These are phyloP conservation scores for Plecotus auritus DNA, from an alignment of 2,113 vertebrate genomes.

Conservation along the genomic window DNA sequence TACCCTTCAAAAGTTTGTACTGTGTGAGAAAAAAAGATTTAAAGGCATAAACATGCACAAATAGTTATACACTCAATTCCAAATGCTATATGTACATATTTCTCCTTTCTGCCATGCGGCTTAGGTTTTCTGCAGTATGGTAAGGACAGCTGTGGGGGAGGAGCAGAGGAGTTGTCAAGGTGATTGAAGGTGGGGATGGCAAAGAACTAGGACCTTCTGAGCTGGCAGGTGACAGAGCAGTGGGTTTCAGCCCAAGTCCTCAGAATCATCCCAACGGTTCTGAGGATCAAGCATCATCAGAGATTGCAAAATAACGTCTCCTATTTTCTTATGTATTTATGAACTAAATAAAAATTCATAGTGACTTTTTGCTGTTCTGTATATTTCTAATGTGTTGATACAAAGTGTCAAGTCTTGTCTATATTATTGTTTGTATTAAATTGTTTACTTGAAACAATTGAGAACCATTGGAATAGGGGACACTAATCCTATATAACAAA, in stretches of 20 bases:
- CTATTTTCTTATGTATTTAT: not conserved
- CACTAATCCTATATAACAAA: not conserved
- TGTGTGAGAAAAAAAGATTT: not conserved
- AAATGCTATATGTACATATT: not conserved
- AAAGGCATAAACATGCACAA: not conserved
- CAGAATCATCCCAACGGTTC: not conserved
- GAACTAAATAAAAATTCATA: not conserved
- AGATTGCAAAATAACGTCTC: not conserved
- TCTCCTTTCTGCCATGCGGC: not conserved
- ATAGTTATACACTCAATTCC: not conserved
- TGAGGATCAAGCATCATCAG: not conserved
- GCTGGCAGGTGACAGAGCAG: not conserved
- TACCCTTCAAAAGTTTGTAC: not conserved
- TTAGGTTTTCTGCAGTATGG: not conserved
- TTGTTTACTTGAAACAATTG: not conserved
- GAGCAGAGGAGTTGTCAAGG: not conserved
- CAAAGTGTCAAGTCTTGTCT: not conserved
- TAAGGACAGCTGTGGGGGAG: not conserved
- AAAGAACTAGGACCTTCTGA: not conserved
- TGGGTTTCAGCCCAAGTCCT: not conserved
- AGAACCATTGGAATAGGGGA: not conserved
- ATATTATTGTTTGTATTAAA: not conserved
- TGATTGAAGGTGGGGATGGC: not conserved
- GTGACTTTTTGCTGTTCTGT: not conserved
- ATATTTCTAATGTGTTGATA: not conserved